Evolutionary conservation across 2,113 vertebrate species (phyloP).

Genomic region (Podocnemis expansa): DNA sequence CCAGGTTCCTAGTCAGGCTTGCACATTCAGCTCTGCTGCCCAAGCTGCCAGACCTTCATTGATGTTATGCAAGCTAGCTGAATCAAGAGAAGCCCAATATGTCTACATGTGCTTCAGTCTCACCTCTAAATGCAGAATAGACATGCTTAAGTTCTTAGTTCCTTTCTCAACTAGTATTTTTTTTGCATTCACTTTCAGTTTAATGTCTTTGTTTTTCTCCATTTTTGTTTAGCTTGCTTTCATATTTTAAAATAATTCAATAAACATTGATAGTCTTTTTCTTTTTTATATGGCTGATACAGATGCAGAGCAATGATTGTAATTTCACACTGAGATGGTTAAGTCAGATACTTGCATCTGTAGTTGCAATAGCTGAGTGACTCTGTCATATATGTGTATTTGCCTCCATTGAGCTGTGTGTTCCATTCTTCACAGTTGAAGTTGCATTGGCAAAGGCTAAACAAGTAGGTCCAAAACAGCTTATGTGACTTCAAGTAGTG

Average conservation of each 20-base stretch:
- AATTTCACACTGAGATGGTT: too few relatives aligned
- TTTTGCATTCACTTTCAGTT: not conserved
- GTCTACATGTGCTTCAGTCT: not conserved
- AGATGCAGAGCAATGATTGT: too few relatives aligned
- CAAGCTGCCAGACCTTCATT: not conserved
- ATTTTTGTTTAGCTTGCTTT: constrained; percentile 8
- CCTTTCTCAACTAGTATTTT: not conserved
- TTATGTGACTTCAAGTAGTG: not conserved
- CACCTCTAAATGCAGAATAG: not conserved
- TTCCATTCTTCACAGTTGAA: not conserved
- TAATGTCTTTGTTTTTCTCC: not conserved
- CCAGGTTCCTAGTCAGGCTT: not conserved
- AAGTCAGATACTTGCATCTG: too few relatives aligned
- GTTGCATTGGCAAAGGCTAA: not conserved
- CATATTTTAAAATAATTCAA: not conserved
- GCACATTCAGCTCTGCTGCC: not conserved
- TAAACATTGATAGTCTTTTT: too few relatives aligned
- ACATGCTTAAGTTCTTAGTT: not conserved
- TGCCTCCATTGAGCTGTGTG: not conserved
- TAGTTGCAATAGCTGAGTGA: too few relatives aligned
- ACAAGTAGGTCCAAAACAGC: not conserved
- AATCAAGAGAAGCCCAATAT: not conserved
- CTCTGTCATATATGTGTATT: not conserved
- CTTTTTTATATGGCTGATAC: too few relatives aligned
- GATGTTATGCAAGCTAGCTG: not conserved